phyloP scores from a whole-genome alignment of 2,113 vertebrate genomes.

The Dipodomys merriami region DNA sequence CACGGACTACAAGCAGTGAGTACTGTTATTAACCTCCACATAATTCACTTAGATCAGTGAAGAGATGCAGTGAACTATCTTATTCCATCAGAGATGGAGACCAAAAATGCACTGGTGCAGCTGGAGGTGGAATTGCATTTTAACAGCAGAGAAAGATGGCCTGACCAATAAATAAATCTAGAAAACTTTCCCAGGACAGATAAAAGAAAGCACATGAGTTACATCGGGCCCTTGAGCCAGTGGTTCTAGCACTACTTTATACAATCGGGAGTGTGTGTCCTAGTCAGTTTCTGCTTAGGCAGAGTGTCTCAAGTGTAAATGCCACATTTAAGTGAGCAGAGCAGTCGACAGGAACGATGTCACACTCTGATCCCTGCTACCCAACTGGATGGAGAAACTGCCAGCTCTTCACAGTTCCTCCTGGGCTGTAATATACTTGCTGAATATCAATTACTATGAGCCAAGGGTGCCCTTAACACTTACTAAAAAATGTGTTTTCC shows the following conservation, averaged over 20 bases:
- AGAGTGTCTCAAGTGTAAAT: neutral
- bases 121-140: neutral
- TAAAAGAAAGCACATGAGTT: neutral
- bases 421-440: neutral
- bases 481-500: conserved; percentile 50
- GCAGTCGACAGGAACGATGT: accelerated
- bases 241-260: neutral
- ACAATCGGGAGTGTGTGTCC: neutral
- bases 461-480: conserved; percentile 3
- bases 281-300: neutral
- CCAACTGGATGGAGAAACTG: accelerated
- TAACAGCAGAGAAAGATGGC: neutral
- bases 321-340: neutral
- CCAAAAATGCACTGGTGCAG: neutral
- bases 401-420: neutral
- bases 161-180: neutral
- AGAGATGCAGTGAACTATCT: neutral
- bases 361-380: neutral
- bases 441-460: neutral
- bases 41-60: neutral
- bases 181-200: neutral
- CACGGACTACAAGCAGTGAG: neutral
- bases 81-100: neutral
- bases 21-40: no score
- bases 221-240: neutral